Evolutionary conservation across 2,113 vertebrate genomes (phyloP).

Genomic region (Suncus etruscus): DNA sequence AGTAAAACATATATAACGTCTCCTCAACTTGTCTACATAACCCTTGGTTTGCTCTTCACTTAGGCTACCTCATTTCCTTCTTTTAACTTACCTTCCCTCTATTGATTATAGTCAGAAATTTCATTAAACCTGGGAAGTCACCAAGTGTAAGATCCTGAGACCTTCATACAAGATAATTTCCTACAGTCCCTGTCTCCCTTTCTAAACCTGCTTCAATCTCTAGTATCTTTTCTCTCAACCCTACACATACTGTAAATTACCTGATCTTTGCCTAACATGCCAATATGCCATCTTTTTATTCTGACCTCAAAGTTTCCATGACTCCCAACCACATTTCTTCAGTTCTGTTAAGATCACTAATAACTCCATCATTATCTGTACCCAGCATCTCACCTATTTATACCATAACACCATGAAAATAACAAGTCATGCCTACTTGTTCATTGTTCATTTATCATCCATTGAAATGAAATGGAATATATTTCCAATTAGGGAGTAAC

Average conservation of each 20-base stretch:
- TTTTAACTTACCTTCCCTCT: neutral
- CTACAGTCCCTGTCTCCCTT: fast-evolving
- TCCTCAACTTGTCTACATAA: too few relatives aligned
- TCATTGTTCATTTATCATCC: too few relatives aligned
- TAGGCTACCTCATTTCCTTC: neutral
- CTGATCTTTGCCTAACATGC: neutral
- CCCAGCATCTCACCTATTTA: neutral
- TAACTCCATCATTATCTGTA: neutral
- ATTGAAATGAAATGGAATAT: too few relatives aligned
- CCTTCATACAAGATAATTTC: neutral
- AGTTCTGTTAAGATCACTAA: neutral
- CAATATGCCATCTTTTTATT: neutral
- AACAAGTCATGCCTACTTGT: too few relatives aligned
- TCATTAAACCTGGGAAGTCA: too few relatives aligned
- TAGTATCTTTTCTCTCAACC: fast-evolving
- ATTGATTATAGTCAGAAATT: too few relatives aligned
- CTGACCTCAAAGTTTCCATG: neutral
- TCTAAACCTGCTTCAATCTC: fast-evolving
- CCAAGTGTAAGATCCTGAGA: neutral
- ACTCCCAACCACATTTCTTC: neutral
- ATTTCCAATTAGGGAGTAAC: too few relatives aligned
- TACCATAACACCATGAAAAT: neutral
- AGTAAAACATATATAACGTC: neutral
- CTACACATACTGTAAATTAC: fast-evolving
- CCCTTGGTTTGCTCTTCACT: too few relatives aligned